These are phyloP conservation scores for Rhinichthys osculus DNA, from an alignment of 2,797 vertebrate species.

Conservation along the genomic window DNA sequence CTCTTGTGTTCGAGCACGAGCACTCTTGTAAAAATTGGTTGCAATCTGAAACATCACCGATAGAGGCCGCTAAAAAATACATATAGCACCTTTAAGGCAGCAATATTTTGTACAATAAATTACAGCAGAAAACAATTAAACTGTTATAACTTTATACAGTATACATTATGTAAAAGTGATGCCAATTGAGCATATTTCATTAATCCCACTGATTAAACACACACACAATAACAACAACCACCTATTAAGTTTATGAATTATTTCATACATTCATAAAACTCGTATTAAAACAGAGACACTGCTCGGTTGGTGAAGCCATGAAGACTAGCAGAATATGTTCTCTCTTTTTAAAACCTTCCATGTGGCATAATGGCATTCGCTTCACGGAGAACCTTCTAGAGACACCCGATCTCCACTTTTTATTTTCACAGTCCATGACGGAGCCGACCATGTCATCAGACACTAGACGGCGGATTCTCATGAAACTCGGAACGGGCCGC, in stretches of 20 bases:
- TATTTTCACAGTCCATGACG: not conserved
- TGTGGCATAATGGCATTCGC: constrained; percentile 9
- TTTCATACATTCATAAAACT: not conserved
- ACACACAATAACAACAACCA: not conserved
- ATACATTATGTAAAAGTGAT: no score
- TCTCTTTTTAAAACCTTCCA: constrained; percentile 2
- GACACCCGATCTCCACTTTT: not conserved
- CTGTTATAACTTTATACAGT: not conserved
- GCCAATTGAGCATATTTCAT: not conserved
- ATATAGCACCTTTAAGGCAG: no score
- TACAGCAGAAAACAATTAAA: no score
- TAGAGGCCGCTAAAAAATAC: no score
- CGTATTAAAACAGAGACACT: not conserved
- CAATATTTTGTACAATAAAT: no score
- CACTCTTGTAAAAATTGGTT: no score
- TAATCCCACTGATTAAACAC: not conserved
- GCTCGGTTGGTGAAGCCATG: not conserved
- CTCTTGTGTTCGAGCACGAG: no score
- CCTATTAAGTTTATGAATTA: not conserved
- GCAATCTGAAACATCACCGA: no score
- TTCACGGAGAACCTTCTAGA: not conserved
- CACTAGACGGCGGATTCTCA: not conserved
- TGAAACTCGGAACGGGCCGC: not conserved
- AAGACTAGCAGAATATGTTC: not conserved
- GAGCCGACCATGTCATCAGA: constrained; percentile 14